Percentiles rank a stretch among this genome's conserved stretches.
Evolutionary conservation across 37 sponge, comb jelly and placozoan genomes (phyloP).

Genomic region (Ianthella basta): DNA sequence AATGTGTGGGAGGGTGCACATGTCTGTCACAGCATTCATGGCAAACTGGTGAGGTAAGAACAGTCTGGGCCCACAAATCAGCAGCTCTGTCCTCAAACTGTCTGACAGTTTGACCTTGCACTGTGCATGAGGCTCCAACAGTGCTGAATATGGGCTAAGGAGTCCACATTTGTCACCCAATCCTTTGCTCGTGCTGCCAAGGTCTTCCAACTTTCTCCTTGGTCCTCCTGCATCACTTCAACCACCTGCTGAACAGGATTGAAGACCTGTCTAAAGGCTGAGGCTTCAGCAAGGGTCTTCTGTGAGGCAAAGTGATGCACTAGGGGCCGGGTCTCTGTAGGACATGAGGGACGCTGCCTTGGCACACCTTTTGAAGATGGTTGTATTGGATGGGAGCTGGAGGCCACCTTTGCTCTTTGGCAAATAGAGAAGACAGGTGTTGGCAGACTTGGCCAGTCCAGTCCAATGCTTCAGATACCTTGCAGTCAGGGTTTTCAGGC

Average conservation of each 20-base stretch:
- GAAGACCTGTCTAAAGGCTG: neutral
- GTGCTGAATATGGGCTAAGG: too few relatives aligned
- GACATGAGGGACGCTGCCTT: neutral
- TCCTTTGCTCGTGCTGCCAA: neutral
- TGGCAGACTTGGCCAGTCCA: constrained; percentile 7
- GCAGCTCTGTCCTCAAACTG: neutral
- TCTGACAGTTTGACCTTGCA: neutral
- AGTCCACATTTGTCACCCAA: neutral
- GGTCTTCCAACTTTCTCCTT: neutral
- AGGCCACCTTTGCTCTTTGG: neutral
- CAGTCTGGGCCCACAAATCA: neutral
- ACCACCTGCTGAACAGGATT: neutral
- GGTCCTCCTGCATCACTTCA: neutral
- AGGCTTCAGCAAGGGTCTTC: neutral
- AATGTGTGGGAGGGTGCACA: constrained; percentile 28
- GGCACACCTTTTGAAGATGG: too few relatives aligned
- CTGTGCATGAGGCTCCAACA: too few relatives aligned
- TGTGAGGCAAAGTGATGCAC: neutral
- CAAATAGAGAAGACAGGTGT: neutral
- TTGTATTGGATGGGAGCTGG: neutral
- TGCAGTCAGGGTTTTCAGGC: neutral
- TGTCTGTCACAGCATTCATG: constrained; percentile 2
- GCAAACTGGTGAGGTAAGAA: neutral
- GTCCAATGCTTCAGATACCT: constrained; percentile 29
- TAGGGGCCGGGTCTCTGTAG: neutral